Evolutionary conservation across 2,797 vertebrate species (phyloP), one percentile per base, ranked within the genome.

Genomic region (Gadopsis bispinosus): DNA sequence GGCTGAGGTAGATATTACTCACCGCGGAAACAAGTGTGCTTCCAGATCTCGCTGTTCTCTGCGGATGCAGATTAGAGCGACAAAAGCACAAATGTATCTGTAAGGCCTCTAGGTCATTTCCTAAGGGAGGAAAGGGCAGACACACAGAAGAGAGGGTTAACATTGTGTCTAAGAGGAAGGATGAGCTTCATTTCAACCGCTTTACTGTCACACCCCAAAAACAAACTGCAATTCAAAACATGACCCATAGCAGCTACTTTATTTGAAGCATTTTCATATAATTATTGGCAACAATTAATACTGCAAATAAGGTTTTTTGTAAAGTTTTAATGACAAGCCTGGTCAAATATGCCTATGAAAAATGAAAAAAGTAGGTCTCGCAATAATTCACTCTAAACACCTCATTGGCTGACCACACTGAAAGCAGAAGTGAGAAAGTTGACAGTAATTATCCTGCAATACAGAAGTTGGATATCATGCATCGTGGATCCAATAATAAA

Each of bases 31-130:
- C 93, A 95, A 94, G 95, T 94, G 93, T 94, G 95, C 94, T 97
- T 95, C 95, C 95, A 96, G 93, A 95, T 94, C 93, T 91, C 60
- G 62, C 91, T 89, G 94, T 93, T 94, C 93, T 87, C 90, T 68
- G 84, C 87, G 80, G 91, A 92, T 92, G 94, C 93, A 90, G 94
- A 95, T 95, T 86, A 93, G 92, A 96, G 95, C 87, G 94, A 96
- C 94, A 96, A 95, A 96, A 95, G 95, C 95, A 91, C 93, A 95
- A 92, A 91, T 94, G 94, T 95, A 96, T 96, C 95, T 95, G 95
- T 97, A 98, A 99, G 97, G 98, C 97, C 96, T 98, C 96, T 97
- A 96, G 96, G 96, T 99, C 97, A 97, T 97, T 97, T 99, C 97
- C 98, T 99, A 94, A 73, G 70, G 87, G 88, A 87, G 77, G 83